Evolutionary conservation across 2,113 vertebrate species (phyloP).

Genomic region (Actinemys pallida): DNA sequence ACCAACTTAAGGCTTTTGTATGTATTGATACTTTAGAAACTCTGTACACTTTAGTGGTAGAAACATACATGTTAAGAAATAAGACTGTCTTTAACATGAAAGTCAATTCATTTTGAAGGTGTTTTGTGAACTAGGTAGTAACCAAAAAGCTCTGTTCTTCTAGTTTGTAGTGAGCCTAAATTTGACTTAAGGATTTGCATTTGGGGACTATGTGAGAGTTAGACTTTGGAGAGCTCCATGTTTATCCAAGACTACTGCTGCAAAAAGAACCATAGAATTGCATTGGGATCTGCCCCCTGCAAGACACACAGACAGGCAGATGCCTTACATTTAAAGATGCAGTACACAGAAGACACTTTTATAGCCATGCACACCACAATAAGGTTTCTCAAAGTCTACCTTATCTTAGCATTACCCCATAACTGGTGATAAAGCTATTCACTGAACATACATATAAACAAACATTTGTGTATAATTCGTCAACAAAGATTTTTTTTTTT

Average conservation of each 20-base stretch:
- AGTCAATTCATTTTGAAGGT: background rate
- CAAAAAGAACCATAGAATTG: background rate
- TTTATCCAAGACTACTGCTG: background rate
- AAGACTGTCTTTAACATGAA: background rate
- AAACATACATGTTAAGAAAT: background rate
- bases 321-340: background rate
- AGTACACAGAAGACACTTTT: background rate
- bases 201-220: background rate
- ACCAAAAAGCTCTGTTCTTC: background rate
- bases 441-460: background rate
- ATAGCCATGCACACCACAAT: background rate
- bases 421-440: background rate
- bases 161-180: background rate
- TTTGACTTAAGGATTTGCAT: background rate
- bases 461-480: fast-evolving
- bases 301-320: background rate
- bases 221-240: background rate
- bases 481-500: background rate
- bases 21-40: background rate
- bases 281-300: background rate
- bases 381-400: background rate
- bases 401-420: background rate
- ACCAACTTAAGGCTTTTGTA: no score
- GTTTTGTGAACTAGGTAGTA: background rate
- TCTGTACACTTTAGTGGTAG: background rate